Conservation (phyloP, 2,797 vertebrate genomes). For the Ptychobarbus kaznakovi region DNA sequence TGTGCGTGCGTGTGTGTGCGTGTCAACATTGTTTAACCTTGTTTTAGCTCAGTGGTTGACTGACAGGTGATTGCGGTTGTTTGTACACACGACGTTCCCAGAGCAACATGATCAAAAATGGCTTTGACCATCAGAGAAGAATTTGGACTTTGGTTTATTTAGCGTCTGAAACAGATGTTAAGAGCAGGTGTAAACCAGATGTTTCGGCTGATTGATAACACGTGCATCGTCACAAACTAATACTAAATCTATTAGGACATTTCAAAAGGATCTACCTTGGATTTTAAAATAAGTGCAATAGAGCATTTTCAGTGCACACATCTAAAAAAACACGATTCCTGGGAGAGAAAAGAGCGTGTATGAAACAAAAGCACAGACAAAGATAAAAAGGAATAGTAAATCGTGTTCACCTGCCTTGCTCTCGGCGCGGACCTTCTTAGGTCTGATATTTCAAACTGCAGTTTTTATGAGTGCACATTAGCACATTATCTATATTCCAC, state of each 20-base stretch:
- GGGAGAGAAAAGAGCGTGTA: constrained; percentile 24
- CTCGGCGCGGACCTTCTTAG: constrained; percentile 54
- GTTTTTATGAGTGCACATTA: constrained; percentile 67
- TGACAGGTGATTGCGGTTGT: not conserved
- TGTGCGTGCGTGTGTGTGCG: not conserved
- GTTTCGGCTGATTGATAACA: not conserved
- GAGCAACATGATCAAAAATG: not conserved
- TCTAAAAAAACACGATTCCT: constrained; percentile 25
- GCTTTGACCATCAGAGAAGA: not conserved
- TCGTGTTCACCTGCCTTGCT: constrained; percentile 66
- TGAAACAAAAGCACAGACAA: constrained; percentile 32
- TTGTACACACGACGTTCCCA: not conserved
- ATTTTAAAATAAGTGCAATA: constrained; percentile 1
- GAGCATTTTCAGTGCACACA: not conserved
- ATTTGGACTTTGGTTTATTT: not conserved
- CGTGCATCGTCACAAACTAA: not conserved
- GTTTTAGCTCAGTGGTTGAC: not conserved
- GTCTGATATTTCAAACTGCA: constrained; percentile 72
- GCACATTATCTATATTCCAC: constrained; percentile 55
- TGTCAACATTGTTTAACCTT: not conserved
- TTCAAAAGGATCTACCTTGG: not conserved
- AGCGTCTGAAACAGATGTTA: not conserved
- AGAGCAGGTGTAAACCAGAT: not conserved
- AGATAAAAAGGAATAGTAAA: constrained; percentile 73
- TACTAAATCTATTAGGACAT: not conserved